Evolutionary conservation across 2,113 vertebrate genomes (phyloP).

Genomic region (Otus sunia): DNA sequence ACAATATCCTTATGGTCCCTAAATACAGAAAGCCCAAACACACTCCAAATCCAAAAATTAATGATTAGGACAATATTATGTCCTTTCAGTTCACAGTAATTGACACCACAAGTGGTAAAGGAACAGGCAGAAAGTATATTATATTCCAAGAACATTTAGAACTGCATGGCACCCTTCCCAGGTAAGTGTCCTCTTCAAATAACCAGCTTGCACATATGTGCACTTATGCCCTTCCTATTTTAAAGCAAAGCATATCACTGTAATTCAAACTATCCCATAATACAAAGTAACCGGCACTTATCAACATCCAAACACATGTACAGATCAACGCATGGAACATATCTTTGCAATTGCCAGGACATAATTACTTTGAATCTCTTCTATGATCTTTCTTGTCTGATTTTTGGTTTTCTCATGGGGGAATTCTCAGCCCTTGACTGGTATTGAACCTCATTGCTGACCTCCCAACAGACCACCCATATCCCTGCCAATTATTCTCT

Average conservation of each 20-base stretch:
- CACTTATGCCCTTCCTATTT: not conserved
- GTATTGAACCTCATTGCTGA: not conserved
- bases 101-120: not conserved
- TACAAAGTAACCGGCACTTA: not conserved
- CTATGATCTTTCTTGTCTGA: not conserved
- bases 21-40: not conserved
- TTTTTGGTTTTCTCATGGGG: not conserved
- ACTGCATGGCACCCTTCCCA: not conserved
- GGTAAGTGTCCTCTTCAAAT: not conserved
- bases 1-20: no score
- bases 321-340: not conserved
- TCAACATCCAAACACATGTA: not conserved
- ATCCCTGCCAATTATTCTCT: not conserved
- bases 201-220: not conserved
- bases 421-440: not conserved
- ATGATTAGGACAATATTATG: not conserved
- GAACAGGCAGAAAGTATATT: not conserved
- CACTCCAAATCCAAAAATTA: not conserved
- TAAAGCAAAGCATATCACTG: not conserved
- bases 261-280: not conserved
- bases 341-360: no score
- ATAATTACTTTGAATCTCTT: not conserved
- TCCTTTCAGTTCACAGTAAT: not conserved
- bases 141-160: not conserved
- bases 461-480: no score